A percentile compares a stretch with the other conserved stretches of the same genome.
phyloP scores from a whole-genome alignment of 2,797 vertebrate genomes.

The Dermochelys coriacea region DNA sequence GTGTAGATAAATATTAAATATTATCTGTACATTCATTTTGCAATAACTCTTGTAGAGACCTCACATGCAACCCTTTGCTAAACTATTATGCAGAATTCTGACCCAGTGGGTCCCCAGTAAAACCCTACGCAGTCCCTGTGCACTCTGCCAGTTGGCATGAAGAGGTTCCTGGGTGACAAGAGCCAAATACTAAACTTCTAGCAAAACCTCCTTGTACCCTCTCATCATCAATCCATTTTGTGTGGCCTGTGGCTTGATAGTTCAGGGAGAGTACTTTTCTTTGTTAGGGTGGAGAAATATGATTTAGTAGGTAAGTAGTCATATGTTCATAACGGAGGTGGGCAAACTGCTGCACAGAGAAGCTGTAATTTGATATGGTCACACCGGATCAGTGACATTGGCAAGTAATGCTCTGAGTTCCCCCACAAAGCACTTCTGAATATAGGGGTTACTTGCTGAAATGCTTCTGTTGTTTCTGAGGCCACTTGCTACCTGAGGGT shows the following conservation, averaged over 20 bases:
- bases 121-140: neutral
- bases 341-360: neutral
- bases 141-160: neutral
- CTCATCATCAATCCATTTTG: neutral
- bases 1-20: neutral
- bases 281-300: neutral
- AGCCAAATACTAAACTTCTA: neutral
- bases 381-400: neutral
- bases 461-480: neutral
- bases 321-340: accelerated
- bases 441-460: too few relatives aligned
- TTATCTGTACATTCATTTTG: neutral
- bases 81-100: neutral
- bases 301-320: neutral
- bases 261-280: neutral
- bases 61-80: neutral
- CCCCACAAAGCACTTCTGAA: too few relatives aligned
- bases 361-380: neutral
- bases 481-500: neutral
- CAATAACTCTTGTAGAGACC: neutral
- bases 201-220: neutral
- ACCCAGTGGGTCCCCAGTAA: neutral
- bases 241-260: neutral
- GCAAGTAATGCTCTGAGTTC: too few relatives aligned
- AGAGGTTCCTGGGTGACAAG: neutral